These are phyloP conservation scores for Tiliqua scincoides DNA, from an alignment of 2,113 vertebrate species.

Conservation along the genomic window DNA sequence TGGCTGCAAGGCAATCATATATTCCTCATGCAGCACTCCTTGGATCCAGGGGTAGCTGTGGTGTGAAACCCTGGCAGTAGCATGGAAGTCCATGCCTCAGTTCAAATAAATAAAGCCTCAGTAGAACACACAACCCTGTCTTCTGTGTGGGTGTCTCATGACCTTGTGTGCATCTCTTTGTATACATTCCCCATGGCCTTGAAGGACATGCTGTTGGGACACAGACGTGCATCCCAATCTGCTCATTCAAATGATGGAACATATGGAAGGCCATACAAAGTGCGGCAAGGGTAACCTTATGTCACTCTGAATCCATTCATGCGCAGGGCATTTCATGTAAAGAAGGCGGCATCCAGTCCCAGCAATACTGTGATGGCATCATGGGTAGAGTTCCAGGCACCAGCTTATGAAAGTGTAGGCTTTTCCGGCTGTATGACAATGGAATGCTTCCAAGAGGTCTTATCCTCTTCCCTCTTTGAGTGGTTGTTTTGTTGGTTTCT, in stretches of 20 bases:
- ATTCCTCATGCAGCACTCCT: not conserved
- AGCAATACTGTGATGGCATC: not conserved
- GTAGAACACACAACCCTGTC: not conserved
- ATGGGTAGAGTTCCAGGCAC: not conserved
- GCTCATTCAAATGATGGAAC: not conserved
- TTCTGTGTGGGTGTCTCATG: not conserved
- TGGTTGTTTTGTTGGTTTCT: slow-evolving; percentile 47
- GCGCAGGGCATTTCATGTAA: not conserved
- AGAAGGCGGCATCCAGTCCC: not conserved
- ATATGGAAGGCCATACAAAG: not conserved
- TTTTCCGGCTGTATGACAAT: slow-evolving; percentile 3
- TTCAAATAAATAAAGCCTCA: not conserved
- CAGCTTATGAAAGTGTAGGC: not conserved
- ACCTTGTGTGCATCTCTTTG: not conserved
- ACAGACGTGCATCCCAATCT: not conserved
- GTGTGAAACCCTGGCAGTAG: not conserved
- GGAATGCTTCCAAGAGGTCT: slow-evolving; percentile 6
- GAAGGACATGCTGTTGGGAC: not conserved
- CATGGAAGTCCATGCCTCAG: not conserved
- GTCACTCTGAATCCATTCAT: not conserved
- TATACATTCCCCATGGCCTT: not conserved
- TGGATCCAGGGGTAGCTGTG: not conserved
- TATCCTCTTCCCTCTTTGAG: not conserved
- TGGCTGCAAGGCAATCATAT: not conserved
- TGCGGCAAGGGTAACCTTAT: not conserved